Evolutionary conservation across 2,888 invertebrate species (phyloP).

Genomic region (Eupithecia vulgata): DNA sequence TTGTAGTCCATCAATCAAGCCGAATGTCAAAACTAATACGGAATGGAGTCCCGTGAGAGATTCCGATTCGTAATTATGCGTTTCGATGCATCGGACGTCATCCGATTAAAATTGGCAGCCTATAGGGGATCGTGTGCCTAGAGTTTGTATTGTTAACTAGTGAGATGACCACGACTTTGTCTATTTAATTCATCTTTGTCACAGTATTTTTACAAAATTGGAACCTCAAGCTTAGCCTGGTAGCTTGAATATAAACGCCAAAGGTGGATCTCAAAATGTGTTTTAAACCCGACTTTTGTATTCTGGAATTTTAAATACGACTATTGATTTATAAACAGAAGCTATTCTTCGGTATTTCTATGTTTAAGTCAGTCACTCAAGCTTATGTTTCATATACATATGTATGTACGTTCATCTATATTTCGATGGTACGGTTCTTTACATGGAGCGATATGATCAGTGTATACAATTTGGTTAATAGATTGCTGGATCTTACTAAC

Average conservation of each 20-base stretch:
- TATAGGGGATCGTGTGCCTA: conserved; percentile 68
- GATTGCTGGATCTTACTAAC: conserved; percentile 29
- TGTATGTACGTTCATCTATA: neutral
- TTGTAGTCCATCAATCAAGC: conserved; percentile 82
- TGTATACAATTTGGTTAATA: conserved; percentile 28
- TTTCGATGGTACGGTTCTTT: conserved; percentile 27
- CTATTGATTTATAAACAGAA: neutral
- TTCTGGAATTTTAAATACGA: neutral
- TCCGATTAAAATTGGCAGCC: conserved; percentile 82
- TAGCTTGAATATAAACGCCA: neutral
- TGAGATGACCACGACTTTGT: neutral
- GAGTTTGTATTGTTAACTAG: conserved; percentile 32
- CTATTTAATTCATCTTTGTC: neutral
- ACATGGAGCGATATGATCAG: conserved; percentile 38
- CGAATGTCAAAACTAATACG: conserved; percentile 84
- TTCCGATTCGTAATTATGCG: conserved; percentile 78
- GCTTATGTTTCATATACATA: neutral
- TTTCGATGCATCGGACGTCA: conserved; percentile 76
- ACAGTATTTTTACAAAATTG: neutral
- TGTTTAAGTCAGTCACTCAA: neutral
- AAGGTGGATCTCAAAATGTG: neutral
- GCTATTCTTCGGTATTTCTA: neutral
- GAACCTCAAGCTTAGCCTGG: neutral
- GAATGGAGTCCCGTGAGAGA: conserved; percentile 78
- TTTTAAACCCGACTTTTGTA: neutral